These are phyloP conservation scores for Dendrocincla fuliginosa DNA, from an alignment of 2,797 vertebrate species.

Conservation along the genomic window DNA sequence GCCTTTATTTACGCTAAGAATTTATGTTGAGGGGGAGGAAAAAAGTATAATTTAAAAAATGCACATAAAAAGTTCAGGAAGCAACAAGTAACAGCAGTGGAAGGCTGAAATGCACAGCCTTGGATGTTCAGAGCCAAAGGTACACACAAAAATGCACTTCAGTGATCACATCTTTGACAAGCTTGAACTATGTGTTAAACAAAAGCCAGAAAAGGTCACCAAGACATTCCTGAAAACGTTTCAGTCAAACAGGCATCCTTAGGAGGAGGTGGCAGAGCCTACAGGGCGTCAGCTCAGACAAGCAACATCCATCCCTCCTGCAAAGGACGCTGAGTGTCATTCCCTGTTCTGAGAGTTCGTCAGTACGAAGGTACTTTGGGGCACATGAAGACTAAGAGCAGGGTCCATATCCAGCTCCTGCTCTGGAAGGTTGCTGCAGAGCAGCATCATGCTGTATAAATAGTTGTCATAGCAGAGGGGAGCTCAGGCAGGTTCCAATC, in stretches of 20 bases:
- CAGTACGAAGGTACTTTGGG: not conserved
- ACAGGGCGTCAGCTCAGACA: not conserved
- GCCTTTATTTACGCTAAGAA: not conserved
- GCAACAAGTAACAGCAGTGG: not conserved
- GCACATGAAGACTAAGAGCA: not conserved
- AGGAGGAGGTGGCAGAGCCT: not conserved
- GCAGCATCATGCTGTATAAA: not conserved
- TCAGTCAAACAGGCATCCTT: not conserved
- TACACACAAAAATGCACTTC: not conserved
- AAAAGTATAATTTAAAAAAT: too few relatives aligned
- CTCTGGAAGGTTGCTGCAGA: not conserved
- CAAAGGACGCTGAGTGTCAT: not conserved
- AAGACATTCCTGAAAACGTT: not conserved
- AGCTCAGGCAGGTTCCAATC: not conserved
- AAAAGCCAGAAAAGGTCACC: not conserved
- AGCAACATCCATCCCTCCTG: not conserved
- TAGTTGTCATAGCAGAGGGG: not conserved
- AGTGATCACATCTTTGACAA: not conserved
- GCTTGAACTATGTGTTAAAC: not conserved
- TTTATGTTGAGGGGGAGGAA: fast-evolving
- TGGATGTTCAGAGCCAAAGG: not conserved
- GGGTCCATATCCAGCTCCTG: not conserved
- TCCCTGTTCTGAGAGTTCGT: not conserved
- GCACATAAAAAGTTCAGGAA: not conserved
- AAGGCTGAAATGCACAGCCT: not conserved